Evolutionary conservation across 2,113 vertebrate species (phyloP).

Genomic region (Calyptomena viridis): DNA sequence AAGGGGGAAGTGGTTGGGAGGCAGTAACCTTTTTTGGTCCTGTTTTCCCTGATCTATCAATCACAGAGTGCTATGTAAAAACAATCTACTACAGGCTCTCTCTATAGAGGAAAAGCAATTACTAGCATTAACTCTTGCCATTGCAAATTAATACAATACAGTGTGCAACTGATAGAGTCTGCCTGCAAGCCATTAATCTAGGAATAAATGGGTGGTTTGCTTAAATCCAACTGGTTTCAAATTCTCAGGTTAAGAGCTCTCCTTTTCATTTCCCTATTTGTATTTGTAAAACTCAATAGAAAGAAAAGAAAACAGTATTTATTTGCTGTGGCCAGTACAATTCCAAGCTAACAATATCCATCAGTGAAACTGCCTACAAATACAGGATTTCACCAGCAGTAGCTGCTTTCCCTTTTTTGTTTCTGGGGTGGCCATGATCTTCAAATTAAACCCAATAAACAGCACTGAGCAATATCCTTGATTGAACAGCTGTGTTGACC

Average conservation of each 20-base stretch:
- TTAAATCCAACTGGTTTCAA: not conserved
- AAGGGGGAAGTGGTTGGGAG: constrained; percentile 22
- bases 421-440: not conserved
- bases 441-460: not conserved
- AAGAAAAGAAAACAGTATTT: not conserved
- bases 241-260: not conserved
- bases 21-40: constrained; percentile 56
- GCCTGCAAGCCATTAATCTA: not conserved
- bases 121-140: constrained; percentile 53
- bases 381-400: not conserved
- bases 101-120: constrained; percentile 47
- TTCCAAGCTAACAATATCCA: not conserved
- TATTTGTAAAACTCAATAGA: not conserved
- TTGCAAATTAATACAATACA: constrained; percentile 50
- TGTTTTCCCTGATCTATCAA: constrained; percentile 62
- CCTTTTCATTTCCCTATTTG: not conserved
- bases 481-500: constrained; percentile 55
- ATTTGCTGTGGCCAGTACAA: not conserved
- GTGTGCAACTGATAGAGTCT: not conserved
- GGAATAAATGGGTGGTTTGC: not conserved
- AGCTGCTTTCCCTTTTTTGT: not conserved
- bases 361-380: constrained; percentile 15
- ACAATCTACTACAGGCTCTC: constrained; percentile 28
- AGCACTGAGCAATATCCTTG: constrained; percentile 1
- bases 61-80: constrained; percentile 51